A percentile compares a stretch with the other conserved stretches of the same genome.
phyloP scores from a whole-genome alignment of 2,113 vertebrate genomes.

The Pomatostomus ruficeps region DNA sequence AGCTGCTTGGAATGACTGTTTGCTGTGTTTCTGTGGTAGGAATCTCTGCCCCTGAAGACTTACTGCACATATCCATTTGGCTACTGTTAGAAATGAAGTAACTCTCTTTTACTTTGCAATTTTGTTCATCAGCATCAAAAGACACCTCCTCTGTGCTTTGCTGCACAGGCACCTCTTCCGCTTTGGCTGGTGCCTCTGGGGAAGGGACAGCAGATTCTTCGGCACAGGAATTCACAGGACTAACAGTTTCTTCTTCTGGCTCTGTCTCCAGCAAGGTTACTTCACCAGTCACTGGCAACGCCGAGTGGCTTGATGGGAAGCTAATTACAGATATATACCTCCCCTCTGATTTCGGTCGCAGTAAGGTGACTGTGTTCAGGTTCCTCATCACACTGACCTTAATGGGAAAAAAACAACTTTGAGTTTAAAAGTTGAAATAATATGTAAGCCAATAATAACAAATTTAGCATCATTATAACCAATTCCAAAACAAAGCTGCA shows the following conservation, averaged over 20 bases:
- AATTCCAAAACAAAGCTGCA: background rate
- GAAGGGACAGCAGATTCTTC: background rate
- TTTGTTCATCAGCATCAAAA: background rate
- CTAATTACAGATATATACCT: conserved; percentile 7
- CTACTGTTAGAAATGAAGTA: conserved; percentile 3
- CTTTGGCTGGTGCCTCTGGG: background rate
- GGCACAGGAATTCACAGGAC: background rate
- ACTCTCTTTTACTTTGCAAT: background rate
- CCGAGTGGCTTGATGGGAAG: background rate
- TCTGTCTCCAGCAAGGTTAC: background rate
- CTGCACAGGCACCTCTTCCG: background rate
- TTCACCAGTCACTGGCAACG: background rate
- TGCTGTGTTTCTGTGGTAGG: background rate
- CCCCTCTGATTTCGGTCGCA: conserved; percentile 35
- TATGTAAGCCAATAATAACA: background rate
- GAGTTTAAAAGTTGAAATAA: background rate
- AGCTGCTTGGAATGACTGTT: background rate
- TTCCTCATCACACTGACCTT: conserved; percentile 66
- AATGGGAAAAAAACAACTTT: background rate
- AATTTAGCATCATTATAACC: background rate
- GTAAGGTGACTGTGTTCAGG: background rate
- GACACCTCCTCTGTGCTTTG: background rate
- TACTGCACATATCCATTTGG: background rate
- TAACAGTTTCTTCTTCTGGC: background rate
- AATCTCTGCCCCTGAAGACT: background rate